These are phyloP conservation scores for Drosophila subpulchrella DNA, from an alignment of 1,140 invertebrate species.

Conservation along the genomic window DNA sequence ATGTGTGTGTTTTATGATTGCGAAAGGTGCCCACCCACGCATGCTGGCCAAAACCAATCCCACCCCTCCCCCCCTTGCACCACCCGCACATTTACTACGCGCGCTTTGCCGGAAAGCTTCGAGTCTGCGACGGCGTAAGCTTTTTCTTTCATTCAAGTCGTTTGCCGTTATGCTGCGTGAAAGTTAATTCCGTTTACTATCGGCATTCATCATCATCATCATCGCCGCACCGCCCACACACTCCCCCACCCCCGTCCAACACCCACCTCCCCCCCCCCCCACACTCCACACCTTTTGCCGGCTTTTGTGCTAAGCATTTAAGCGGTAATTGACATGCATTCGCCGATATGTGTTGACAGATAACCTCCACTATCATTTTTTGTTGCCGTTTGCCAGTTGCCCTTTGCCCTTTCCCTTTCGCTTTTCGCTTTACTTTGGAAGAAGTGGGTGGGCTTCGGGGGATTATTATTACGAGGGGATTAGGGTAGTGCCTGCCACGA, in stretches of 20 bases:
- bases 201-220: slow-evolving; percentile 81
- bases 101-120: slow-evolving; percentile 75
- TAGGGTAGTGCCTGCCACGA: slow-evolving; percentile 32
- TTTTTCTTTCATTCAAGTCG: slow-evolving; percentile 82
- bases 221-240: slow-evolving; percentile 40
- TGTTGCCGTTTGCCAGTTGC: slow-evolving; percentile 17
- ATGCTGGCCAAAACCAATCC: not conserved
- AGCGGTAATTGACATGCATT: slow-evolving; percentile 81
- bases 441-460: slow-evolving; percentile 5
- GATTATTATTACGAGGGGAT: slow-evolving; percentile 36
- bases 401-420: slow-evolving; percentile 32
- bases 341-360: slow-evolving; percentile 76
- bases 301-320: slow-evolving; percentile 73
- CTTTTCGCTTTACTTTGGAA: slow-evolving; percentile 2
- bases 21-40: slow-evolving; percentile 7
- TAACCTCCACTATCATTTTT: slow-evolving; percentile 43
- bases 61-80: slow-evolving; percentile 2
- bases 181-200: slow-evolving; percentile 83
- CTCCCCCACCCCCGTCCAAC: slow-evolving; percentile 27
- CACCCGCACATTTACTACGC: slow-evolving; percentile 81
- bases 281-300: slow-evolving; percentile 50
- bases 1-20: not conserved
- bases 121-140: slow-evolving; percentile 67
- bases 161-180: slow-evolving; percentile 72
- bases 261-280: slow-evolving; percentile 5